Percentiles rank a stretch among this genome's conserved stretches.
Conservation (phyloP, 2,888 invertebrate genomes). For the Machimus atricapillus region DNA sequence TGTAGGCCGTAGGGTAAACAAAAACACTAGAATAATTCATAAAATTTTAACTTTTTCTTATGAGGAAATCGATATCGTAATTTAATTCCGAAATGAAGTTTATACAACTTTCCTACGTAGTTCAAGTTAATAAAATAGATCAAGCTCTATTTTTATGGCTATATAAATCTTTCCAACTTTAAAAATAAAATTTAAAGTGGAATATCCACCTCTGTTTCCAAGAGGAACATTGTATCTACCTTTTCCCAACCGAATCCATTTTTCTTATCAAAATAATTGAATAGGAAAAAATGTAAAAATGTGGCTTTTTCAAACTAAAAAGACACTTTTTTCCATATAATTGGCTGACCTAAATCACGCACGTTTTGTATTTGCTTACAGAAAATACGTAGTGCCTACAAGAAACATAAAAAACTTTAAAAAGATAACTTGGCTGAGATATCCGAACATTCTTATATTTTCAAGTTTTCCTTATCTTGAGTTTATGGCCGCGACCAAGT, state of each 20-base stretch:
- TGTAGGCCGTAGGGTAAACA: background rate
- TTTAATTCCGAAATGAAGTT: background rate
- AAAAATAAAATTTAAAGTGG: background rate
- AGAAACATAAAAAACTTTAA: background rate
- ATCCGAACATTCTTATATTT: background rate
- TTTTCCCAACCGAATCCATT: background rate
- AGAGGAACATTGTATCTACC: background rate
- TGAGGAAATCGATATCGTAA: background rate
- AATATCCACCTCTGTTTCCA: background rate
- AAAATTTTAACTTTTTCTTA: background rate
- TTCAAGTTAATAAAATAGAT: background rate
- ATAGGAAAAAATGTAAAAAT: background rate
- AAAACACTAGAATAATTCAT: background rate
- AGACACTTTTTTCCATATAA: background rate
- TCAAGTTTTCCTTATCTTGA: slow-evolving; percentile 14
- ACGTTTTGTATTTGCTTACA: background rate
- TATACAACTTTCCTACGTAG: background rate
- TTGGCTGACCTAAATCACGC: background rate
- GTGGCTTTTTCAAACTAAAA: background rate
- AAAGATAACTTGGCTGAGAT: slow-evolving; percentile 3
- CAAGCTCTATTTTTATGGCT: background rate
- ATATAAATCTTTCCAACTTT: background rate
- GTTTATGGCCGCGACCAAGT: slow-evolving; percentile 8
- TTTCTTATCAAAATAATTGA: background rate
- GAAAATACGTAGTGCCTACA: background rate